Percentiles rank a stretch among this genome's conserved stretches.
These are phyloP conservation scores for Alosa sapidissima DNA, from an alignment of 2,797 vertebrate genomes.

Conservation along the genomic window DNA sequence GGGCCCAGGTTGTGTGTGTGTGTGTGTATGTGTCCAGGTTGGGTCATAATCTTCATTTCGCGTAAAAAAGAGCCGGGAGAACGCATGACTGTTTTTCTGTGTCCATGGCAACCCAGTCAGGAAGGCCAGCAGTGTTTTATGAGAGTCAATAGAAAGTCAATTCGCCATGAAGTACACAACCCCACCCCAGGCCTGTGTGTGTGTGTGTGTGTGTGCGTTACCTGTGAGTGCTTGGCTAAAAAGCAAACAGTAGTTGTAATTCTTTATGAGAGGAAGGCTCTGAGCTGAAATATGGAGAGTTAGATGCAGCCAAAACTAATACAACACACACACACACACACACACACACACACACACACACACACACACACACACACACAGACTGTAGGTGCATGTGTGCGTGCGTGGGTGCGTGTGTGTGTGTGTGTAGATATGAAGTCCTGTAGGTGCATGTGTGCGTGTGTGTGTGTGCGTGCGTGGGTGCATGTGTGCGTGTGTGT, in stretches of 20 bases:
- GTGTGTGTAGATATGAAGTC: too few relatives aligned
- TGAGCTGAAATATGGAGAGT: conserved; percentile 42
- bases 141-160: conserved; percentile 57
- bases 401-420: too few relatives aligned
- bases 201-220: conserved; percentile 35
- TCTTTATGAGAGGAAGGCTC: conserved; percentile 44
- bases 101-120: conserved; percentile 55
- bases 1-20: too few relatives aligned
- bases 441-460: too few relatives aligned
- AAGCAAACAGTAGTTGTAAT: conserved; percentile 56
- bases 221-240: conserved; percentile 49
- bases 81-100: conserved; percentile 54
- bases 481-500: too few relatives aligned
- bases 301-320: conserved; percentile 36
- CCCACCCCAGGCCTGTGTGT: conserved; percentile 39
- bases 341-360: neutral
- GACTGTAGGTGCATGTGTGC: too few relatives aligned
- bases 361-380: neutral
- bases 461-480: too few relatives aligned
- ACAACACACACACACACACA: too few relatives aligned
- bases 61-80: conserved; percentile 34
- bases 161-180: conserved; percentile 54
- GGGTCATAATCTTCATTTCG: conserved; percentile 39
- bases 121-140: conserved; percentile 50
- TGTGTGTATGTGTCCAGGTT: conserved; percentile 40